These are phyloP conservation scores for Clunio marinus DNA, from an alignment of 2,888 invertebrate species.

Conservation along the genomic window DNA sequence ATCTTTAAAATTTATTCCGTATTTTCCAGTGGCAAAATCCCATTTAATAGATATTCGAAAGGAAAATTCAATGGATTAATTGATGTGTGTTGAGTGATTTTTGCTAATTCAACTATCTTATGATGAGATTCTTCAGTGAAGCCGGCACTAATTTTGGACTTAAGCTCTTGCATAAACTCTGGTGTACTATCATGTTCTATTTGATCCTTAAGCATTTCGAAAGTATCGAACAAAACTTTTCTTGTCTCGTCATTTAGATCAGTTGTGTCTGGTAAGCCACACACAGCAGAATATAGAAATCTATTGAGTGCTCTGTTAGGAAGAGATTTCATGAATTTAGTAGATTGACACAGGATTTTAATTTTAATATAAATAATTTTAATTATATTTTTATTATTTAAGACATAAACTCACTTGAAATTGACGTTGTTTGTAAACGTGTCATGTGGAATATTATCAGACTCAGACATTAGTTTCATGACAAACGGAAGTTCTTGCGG, in stretches of 20 bases:
- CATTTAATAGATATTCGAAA: constrained; percentile 16
- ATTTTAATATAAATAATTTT: too few species aligned
- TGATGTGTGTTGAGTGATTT: background rate
- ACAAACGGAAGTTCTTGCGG: background rate
- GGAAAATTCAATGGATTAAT: constrained; percentile 25
- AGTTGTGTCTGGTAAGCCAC: constrained; percentile 5
- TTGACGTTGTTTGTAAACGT: background rate
- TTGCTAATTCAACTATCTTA: background rate
- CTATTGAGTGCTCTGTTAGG: background rate
- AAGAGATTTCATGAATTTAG: background rate
- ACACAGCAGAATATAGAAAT: constrained; percentile 12
- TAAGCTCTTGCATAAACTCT: constrained; percentile 3
- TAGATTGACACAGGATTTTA: background rate
- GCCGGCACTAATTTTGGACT: background rate
- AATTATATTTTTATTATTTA: too few species aligned
- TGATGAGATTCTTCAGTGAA: background rate
- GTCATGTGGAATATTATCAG: background rate
- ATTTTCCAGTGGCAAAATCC: background rate
- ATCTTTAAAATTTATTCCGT: background rate
- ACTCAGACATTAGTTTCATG: constrained; percentile 3
- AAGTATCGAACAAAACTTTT: constrained; percentile 10
- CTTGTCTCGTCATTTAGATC: background rate
- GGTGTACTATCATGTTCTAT: constrained; percentile 18
- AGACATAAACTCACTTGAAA: constrained; percentile 8
- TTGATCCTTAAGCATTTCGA: constrained; percentile 19